Evolutionary conservation across 2,113 vertebrate genomes (phyloP).

Genomic region (Gulo gulo): DNA sequence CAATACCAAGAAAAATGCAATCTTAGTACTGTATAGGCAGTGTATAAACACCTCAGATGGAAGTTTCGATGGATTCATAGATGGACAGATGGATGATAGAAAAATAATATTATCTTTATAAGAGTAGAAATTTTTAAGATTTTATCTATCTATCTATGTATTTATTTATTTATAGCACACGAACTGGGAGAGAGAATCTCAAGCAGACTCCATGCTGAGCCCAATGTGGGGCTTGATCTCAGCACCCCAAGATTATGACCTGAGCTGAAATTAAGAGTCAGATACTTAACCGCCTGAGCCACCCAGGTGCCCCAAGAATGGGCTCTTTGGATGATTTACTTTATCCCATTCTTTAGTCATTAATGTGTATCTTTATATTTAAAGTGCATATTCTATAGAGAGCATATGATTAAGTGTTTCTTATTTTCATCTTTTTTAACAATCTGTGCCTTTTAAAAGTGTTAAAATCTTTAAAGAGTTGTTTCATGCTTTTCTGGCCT

Average conservation of each 20-base stretch:
- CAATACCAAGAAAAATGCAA: background rate
- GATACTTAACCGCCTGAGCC: background rate
- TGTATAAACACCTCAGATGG: background rate
- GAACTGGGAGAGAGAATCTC: background rate
- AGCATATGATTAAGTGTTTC: background rate
- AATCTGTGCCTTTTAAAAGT: background rate
- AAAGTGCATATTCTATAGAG: background rate
- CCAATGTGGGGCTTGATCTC: background rate
- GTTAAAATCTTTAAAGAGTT: background rate
- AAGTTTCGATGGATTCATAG: background rate
- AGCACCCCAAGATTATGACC: background rate
- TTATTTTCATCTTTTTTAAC: background rate
- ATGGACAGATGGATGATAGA: background rate
- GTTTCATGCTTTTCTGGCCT: background rate
- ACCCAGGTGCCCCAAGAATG: background rate
- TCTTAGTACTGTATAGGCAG: too few relatives aligned
- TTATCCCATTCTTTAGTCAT: background rate
- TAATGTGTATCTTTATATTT: background rate
- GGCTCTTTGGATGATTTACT: background rate
- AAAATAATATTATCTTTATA: background rate
- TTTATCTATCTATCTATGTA: background rate
- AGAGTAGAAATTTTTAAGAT: background rate
- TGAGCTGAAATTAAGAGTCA: background rate
- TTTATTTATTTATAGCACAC: background rate
- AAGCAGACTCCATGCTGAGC: background rate